phyloP scores from a whole-genome alignment of 64 coral and sea anemone genomes.

The Stichodactyla mertensii region DNA sequence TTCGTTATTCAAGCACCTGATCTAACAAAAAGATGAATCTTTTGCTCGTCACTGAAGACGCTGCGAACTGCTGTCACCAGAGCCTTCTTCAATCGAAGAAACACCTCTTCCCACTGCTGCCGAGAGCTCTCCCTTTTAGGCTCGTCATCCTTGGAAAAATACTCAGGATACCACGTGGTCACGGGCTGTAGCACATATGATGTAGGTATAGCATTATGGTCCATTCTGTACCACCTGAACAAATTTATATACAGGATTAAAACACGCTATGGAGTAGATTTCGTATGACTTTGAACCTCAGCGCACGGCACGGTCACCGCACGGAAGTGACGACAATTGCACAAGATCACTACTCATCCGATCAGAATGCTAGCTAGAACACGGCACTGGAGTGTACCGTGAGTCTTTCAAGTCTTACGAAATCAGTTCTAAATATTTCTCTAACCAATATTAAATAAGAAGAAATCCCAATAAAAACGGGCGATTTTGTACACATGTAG shows the following conservation, averaged over 20 bases:
- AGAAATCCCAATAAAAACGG: too few species aligned
- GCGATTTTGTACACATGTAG: too few species aligned
- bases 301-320: too few species aligned
- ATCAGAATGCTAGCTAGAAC: too few species aligned
- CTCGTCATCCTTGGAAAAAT: conserved; percentile 13
- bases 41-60: conserved; percentile 15
- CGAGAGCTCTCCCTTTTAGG: background rate
- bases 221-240: conserved; percentile 65
- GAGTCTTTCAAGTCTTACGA: too few species aligned
- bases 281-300: too few species aligned
- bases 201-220: conserved; percentile 62
- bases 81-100: conserved; percentile 12
- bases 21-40: conserved; percentile 42
- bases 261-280: background rate
- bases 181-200: conserved; percentile 77
- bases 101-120: conserved; percentile 38
- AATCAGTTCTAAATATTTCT: too few species aligned
- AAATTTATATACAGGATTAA: background rate
- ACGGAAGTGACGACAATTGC: too few species aligned
- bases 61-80: conserved; percentile 24
- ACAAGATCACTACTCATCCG: too few species aligned
- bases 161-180: conserved; percentile 60
- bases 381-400: too few species aligned
- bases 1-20: conserved; percentile 42
- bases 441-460: too few species aligned